Conservation (phyloP, 2,888 invertebrate species). For the Drosophila tripunctata region DNA sequence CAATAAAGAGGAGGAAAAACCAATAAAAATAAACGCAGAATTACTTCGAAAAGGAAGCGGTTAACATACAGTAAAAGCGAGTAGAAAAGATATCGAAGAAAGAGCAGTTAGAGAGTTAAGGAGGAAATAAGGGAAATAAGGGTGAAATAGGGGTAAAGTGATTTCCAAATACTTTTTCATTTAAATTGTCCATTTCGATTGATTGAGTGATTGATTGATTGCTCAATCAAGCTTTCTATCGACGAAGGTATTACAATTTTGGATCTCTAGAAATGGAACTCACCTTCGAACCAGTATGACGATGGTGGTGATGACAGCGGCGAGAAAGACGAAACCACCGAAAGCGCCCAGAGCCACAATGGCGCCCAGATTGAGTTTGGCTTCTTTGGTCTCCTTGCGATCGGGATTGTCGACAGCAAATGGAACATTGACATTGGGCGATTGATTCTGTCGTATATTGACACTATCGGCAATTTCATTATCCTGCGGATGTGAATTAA, state of each 20-base stretch:
- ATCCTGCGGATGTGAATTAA: conserved; percentile 90
- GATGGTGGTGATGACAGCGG: conserved; percentile 94
- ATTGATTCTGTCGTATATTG: conserved; percentile 87
- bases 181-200: too few relatives aligned
- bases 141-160: not conserved
- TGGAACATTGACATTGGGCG: conserved; percentile 88
- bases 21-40: conserved; percentile 13
- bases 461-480: conserved; percentile 88
- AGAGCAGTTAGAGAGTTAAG: conserved; percentile 6
- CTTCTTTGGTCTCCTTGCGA: conserved; percentile 85
- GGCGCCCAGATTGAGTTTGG: conserved; percentile 92
- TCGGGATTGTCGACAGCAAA: conserved; percentile 86
- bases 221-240: not conserved
- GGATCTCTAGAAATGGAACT: too few relatives aligned
- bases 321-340: conserved; percentile 95
- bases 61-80: conserved; percentile 9
- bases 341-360: conserved; percentile 95
- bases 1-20: not conserved
- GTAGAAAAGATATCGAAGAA: conserved; percentile 24
- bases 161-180: too few relatives aligned
- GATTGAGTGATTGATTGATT: too few relatives aligned
- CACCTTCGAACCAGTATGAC: conserved; percentile 95
- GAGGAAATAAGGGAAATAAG: not conserved
- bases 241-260: too few relatives aligned
- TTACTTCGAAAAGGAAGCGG: conserved; percentile 30